A percentile compares a stretch with the other conserved stretches of the same genome.
These are phyloP conservation scores for Papilio aristodemus DNA, from an alignment of 1,140 invertebrate genomes.

Conservation along the genomic window DNA sequence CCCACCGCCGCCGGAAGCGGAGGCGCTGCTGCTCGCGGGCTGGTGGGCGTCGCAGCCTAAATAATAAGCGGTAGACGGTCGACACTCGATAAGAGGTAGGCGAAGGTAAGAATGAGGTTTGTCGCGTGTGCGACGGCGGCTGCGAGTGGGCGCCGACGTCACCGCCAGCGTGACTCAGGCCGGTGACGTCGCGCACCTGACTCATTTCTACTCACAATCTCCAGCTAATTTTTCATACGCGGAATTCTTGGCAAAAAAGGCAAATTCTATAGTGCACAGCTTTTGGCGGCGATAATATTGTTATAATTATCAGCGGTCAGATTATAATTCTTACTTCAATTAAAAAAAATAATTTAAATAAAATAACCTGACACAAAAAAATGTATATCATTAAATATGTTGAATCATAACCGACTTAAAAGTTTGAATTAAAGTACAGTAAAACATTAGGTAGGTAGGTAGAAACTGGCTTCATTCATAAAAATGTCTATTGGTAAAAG, in stretches of 20 bases:
- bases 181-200: slow-evolving; percentile 67
- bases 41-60: slow-evolving; percentile 52
- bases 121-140: slow-evolving; percentile 48
- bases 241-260: slow-evolving; percentile 1
- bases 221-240: slow-evolving; percentile 21
- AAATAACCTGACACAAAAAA: not conserved
- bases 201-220: slow-evolving; percentile 50
- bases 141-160: slow-evolving; percentile 55
- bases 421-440: not conserved
- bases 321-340: not conserved
- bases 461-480: not conserved
- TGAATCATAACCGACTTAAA: not conserved
- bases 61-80: slow-evolving; percentile 32
- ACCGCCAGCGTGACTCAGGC: slow-evolving; percentile 67
- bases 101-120: slow-evolving; percentile 37
- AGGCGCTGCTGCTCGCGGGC: slow-evolving; percentile 49
- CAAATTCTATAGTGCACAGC: not conserved
- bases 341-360: not conserved
- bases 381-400: not conserved
- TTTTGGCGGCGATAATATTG: not conserved
- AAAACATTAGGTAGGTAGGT: slow-evolving; percentile 1
- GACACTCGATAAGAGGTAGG: slow-evolving; percentile 2
- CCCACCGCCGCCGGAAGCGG: slow-evolving; percentile 68
- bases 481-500: not conserved
- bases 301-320: not conserved